These are phyloP conservation scores for Arrhopalites spinosus DNA, from an alignment of 2,888 invertebrate species.

Conservation along the genomic window DNA sequence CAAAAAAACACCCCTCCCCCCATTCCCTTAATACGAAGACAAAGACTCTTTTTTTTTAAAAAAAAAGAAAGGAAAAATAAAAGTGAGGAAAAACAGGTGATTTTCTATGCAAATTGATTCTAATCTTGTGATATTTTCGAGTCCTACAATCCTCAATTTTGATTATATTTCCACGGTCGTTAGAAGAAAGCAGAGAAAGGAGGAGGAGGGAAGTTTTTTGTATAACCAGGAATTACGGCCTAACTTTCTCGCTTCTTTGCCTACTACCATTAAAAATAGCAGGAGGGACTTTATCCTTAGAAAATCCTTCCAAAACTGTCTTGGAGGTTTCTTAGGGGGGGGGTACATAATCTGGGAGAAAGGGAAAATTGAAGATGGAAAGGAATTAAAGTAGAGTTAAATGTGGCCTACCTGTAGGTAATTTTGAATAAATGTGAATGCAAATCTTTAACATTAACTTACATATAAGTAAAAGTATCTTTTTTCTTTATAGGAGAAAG, in stretches of 20 bases:
- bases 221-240: constrained; percentile 1
- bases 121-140: constrained; percentile 11
- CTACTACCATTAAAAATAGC: neutral
- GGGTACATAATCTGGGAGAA: too few relatives aligned
- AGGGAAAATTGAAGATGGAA: too few relatives aligned
- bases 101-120: constrained; percentile 34
- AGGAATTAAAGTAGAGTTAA: too few relatives aligned
- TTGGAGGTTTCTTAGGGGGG: too few relatives aligned
- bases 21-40: neutral
- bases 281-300: too few relatives aligned
- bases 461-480: too few relatives aligned
- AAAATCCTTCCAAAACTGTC: too few relatives aligned
- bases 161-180: constrained; percentile 13
- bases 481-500: neutral
- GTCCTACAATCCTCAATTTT: neutral
- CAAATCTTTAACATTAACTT: too few relatives aligned
- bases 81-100: constrained; percentile 19
- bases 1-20: too few relatives aligned
- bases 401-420: too few relatives aligned
- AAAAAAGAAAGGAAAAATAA: neutral
- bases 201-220: neutral
- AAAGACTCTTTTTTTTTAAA: neutral
- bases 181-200: neutral
- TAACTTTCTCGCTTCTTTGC: neutral
- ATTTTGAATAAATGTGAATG: too few relatives aligned